Percentiles rank a stretch among this genome's conserved stretches.
Evolutionary conservation across 2,797 vertebrate species (phyloP).

Genomic region (Microcaecilia unicolor): DNA sequence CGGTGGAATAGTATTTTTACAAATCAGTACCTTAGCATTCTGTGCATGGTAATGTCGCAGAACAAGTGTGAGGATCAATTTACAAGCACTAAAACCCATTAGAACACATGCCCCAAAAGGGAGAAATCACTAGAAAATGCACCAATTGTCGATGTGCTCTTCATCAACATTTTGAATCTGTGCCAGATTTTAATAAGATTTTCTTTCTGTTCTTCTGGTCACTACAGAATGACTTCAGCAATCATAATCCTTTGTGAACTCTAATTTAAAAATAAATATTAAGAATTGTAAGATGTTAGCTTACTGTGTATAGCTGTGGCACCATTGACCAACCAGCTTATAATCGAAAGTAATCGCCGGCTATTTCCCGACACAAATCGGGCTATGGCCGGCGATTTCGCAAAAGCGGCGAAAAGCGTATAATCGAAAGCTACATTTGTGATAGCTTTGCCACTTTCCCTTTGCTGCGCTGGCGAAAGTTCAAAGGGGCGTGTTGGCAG

Average conservation of each 20-base stretch:
- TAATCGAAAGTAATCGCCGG: too few relatives aligned
- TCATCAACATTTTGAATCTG: slow-evolving; percentile 9
- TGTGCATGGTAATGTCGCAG: slow-evolving; percentile 26
- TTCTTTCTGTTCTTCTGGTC: slow-evolving; percentile 16
- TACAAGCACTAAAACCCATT: slow-evolving; percentile 17
- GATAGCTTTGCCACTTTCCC: too few relatives aligned
- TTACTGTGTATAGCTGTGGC: background rate
- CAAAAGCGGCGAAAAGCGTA: too few relatives aligned
- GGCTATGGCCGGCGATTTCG: too few relatives aligned
- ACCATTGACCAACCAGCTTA: too few relatives aligned
- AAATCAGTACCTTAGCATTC: slow-evolving; percentile 36
- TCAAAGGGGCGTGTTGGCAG: too few relatives aligned
- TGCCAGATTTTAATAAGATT: slow-evolving; percentile 21
- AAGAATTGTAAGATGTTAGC: background rate
- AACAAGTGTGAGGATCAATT: slow-evolving; percentile 24
- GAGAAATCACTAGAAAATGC: slow-evolving; percentile 18
- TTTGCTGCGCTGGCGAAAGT: too few relatives aligned
- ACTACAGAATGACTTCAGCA: background rate
- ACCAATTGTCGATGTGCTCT: slow-evolving; percentile 24
- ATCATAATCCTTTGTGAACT: rapidly evolving
- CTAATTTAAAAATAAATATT: background rate
- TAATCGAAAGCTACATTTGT: too few relatives aligned
- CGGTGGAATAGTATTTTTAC: slow-evolving; percentile 24
- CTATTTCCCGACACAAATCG: too few relatives aligned
- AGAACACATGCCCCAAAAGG: slow-evolving; percentile 15